A percentile compares a stretch with the other conserved stretches of the same genome.
Conservation (phyloP, 2,888 invertebrate species). For the Choristoneura rosaceana region DNA sequence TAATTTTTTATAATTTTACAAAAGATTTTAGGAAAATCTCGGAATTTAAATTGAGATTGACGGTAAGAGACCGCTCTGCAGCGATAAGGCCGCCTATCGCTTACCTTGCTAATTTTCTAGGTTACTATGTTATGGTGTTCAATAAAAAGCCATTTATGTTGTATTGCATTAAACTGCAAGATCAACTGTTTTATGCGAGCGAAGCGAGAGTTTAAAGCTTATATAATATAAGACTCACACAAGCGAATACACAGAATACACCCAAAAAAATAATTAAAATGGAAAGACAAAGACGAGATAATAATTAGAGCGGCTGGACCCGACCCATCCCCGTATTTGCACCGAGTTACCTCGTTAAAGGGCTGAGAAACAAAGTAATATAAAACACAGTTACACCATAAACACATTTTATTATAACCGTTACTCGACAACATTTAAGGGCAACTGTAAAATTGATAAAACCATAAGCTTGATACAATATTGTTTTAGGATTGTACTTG, state of each 20-base stretch:
- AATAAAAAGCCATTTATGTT: too few relatives aligned
- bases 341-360: constrained; percentile 7
- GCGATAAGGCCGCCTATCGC: too few relatives aligned
- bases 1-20: too few relatives aligned
- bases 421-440: constrained; percentile 35
- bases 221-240: neutral
- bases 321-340: constrained; percentile 2
- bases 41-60: too few relatives aligned
- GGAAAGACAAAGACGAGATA: constrained; percentile 20
- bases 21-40: too few relatives aligned
- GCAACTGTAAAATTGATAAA: constrained; percentile 41
- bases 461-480: constrained; percentile 41
- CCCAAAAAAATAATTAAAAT: constrained; percentile 12
- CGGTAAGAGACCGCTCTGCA: too few relatives aligned
- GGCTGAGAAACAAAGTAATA: constrained; percentile 24
- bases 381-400: constrained; percentile 36
- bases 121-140: too few relatives aligned
- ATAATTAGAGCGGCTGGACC: constrained; percentile 8
- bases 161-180: too few relatives aligned
- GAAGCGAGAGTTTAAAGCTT: neutral
- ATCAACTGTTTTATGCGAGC: too few relatives aligned
- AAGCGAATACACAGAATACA: neutral
- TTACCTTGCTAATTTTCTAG: too few relatives aligned
- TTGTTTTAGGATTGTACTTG: constrained; percentile 42
- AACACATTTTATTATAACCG: constrained; percentile 39